A percentile compares a stretch with the other conserved stretches of the same genome.
Evolutionary conservation across 2,113 vertebrate genomes (phyloP).

Genomic region (Tragelaphus imberbis): DNA sequence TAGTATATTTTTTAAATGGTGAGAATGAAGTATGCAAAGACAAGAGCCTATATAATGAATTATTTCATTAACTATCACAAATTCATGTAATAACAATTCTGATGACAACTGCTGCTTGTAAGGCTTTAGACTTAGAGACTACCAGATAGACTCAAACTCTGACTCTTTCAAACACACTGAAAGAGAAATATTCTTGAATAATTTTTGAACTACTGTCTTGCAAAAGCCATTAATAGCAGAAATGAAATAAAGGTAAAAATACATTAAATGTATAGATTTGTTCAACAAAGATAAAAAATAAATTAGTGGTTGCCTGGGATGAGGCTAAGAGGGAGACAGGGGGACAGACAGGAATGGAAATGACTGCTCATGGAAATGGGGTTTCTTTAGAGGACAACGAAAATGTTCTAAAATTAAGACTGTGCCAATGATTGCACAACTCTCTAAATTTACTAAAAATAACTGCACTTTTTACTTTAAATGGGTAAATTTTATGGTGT

Average conservation of each 20-base stretch:
- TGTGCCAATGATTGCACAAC: not conserved
- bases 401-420: slow-evolving; percentile 4
- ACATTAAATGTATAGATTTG: not conserved
- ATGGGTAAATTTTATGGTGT: not conserved
- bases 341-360: not conserved
- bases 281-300: not conserved
- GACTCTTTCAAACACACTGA: not conserved
- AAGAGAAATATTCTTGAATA: not conserved
- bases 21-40: not conserved
- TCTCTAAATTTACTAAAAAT: not conserved
- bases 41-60: not conserved
- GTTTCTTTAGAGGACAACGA: not conserved
- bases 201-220: not conserved
- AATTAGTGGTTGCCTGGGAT: not conserved
- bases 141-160: not conserved
- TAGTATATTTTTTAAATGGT: not conserved
- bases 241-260: slow-evolving; percentile 17
- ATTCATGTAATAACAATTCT: not conserved
- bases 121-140: not conserved
- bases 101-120: not conserved
- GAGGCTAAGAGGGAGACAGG: not conserved
- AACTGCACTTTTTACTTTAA: not conserved
- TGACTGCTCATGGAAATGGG: not conserved
- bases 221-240: not conserved
- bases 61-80: not conserved